phyloP scores from a whole-genome alignment of 2,113 vertebrate genomes.

The Acinonyx jubatus region DNA sequence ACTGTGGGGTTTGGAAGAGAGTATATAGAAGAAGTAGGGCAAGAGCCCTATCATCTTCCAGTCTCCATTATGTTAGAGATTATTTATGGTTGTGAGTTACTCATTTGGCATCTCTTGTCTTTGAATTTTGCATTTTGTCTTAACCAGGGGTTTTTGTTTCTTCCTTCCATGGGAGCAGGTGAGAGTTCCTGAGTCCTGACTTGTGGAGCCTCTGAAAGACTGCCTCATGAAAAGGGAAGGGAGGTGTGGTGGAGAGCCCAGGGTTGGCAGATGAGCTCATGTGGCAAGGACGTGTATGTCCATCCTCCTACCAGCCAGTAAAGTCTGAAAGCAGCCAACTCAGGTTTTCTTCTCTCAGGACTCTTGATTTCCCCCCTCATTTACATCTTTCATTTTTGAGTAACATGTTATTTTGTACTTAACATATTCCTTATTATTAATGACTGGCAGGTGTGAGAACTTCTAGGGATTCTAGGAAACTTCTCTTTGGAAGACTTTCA shows the following conservation, averaged over 20 bases:
- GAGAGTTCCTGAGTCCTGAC: neutral
- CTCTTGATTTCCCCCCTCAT: neutral
- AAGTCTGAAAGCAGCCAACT: neutral
- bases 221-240: neutral
- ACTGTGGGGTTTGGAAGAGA: neutral
- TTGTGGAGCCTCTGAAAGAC: neutral
- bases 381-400: neutral
- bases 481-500: neutral
- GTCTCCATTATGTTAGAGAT: neutral
- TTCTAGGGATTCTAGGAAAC: neutral
- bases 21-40: neutral
- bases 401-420: neutral
- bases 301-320: neutral
- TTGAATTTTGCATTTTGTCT: conserved; percentile 4
- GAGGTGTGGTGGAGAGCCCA: too few species aligned
- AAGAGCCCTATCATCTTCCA: neutral
- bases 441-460: neutral
- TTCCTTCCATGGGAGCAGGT: neutral
- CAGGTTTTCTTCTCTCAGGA: neutral
- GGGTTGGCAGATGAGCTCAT: neutral
- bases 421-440: neutral
- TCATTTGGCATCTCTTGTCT: conserved; percentile 3
- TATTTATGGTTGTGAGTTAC: neutral
- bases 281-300: neutral
- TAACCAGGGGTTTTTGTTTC: neutral